These are phyloP conservation scores for Potorous gilbertii DNA, from an alignment of 2,797 vertebrate species.

Conservation along the genomic window DNA sequence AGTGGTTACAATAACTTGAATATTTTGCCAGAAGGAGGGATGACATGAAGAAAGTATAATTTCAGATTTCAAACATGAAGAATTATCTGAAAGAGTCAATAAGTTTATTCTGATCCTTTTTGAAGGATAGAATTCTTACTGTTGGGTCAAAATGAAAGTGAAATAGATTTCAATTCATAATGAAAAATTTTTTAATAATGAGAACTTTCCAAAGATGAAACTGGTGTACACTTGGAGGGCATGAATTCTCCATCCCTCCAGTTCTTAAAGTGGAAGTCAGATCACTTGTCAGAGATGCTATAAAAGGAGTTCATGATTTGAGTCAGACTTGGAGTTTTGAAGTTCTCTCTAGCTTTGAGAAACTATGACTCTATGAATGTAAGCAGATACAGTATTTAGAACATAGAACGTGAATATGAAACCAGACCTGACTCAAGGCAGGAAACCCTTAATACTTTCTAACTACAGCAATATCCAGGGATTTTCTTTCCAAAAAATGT, in stretches of 20 bases:
- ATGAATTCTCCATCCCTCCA: too few species aligned
- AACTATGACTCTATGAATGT: not conserved
- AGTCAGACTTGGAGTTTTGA: not conserved
- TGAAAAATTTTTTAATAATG: too few species aligned
- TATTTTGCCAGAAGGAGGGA: not conserved
- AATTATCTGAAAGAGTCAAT: not conserved
- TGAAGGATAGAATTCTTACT: not conserved
- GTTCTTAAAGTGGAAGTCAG: too few species aligned
- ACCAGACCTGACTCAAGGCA: not conserved
- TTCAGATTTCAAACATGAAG: not conserved
- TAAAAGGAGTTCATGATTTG: not conserved
- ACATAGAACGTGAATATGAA: not conserved
- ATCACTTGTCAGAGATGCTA: not conserved
- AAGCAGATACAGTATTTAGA: not conserved
- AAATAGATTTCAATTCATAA: too few species aligned
- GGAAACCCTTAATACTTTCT: conserved; percentile 1
- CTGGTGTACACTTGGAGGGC: too few species aligned
- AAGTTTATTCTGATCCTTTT: not conserved
- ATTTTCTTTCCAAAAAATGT: not conserved
- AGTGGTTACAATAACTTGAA: not conserved
- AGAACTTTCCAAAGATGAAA: too few species aligned
- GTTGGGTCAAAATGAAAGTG: not conserved
- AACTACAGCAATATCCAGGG: not conserved
- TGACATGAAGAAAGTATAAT: not conserved
- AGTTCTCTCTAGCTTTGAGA: not conserved